Conservation (phyloP, 2,113 vertebrate genomes). For the Hyla sarda region DNA sequence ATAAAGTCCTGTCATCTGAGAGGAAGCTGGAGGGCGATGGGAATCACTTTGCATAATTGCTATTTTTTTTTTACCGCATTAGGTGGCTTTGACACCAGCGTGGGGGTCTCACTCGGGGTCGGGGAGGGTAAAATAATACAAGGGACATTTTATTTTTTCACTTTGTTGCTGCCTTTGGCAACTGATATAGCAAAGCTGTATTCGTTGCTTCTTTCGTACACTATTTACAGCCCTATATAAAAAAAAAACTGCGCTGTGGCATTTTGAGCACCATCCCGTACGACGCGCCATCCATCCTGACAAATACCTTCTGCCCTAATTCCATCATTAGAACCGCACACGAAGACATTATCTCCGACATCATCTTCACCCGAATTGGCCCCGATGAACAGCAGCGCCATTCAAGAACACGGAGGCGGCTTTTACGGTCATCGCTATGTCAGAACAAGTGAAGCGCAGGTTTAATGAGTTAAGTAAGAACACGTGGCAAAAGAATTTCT, state of each 20-base stretch:
- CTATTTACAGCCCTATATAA: no score
- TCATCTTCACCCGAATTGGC: constrained; percentile 5
- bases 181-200: not conserved
- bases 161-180: not conserved
- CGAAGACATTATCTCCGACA: not conserved
- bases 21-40: not conserved
- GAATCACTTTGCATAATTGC: constrained; percentile 43
- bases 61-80: constrained; percentile 29
- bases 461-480: constrained; percentile 65
- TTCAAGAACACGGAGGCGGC: not conserved
- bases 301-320: not conserved
- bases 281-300: no score
- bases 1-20: constrained; percentile 35
- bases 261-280: no score
- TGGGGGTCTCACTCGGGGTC: not conserved
- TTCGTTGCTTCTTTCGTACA: not conserved
- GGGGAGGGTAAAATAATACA: not conserved
- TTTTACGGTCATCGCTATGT: constrained; percentile 24
- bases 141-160: not conserved
- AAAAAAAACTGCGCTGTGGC: no score
- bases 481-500: constrained; percentile 63
- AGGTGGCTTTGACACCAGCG: not conserved
- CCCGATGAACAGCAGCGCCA: not conserved
- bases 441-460: constrained; percentile 58
- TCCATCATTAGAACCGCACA: not conserved